Percentiles rank a stretch among this genome's conserved stretches.
phyloP scores from a whole-genome alignment of 1,140 invertebrate genomes.

The Penaeus vannamei region DNA sequence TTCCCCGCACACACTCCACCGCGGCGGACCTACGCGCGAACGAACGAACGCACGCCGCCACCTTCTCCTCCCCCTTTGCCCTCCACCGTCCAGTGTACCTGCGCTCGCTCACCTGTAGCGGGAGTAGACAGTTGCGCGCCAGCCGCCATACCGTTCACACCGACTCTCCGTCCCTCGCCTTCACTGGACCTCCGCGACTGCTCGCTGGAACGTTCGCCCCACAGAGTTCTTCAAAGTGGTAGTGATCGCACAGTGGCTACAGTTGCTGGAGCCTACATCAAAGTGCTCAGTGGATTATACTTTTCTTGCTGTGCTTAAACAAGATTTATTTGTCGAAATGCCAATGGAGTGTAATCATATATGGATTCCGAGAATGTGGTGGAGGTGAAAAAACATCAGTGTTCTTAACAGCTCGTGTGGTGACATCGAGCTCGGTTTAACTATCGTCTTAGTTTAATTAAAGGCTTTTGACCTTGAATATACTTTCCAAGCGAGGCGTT shows the following conservation, averaged over 20 bases:
- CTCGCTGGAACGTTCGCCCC: constrained; percentile 39
- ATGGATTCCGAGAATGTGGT: constrained; percentile 51
- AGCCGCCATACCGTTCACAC: constrained; percentile 55
- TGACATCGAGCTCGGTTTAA: background rate
- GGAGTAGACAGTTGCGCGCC: constrained; percentile 55
- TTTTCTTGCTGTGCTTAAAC: constrained; percentile 22
- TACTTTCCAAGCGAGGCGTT: background rate
- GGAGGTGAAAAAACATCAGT: constrained; percentile 39
- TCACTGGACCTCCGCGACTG: constrained; percentile 22
- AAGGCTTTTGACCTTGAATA: constrained; percentile 5
- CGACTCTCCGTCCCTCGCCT: constrained; percentile 35
- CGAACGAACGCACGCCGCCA: constrained; percentile 44
- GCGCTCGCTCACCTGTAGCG: constrained; percentile 64
- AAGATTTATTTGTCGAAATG: constrained; percentile 37
- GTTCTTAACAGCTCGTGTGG: background rate
- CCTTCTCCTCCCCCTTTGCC: background rate
- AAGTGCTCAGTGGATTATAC: constrained; percentile 40
- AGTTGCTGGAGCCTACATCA: constrained; percentile 16
- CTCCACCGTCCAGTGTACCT: constrained; percentile 56
- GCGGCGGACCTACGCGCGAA: constrained; percentile 43
- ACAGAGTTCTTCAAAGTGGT: background rate
- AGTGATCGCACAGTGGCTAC: constrained; percentile 42
- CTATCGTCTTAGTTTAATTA: too few species aligned
- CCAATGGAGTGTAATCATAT: constrained; percentile 42
- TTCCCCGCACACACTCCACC: constrained; percentile 39